phyloP scores from a whole-genome alignment of 2,888 invertebrate species.

The Brassicogethes aeneus region DNA sequence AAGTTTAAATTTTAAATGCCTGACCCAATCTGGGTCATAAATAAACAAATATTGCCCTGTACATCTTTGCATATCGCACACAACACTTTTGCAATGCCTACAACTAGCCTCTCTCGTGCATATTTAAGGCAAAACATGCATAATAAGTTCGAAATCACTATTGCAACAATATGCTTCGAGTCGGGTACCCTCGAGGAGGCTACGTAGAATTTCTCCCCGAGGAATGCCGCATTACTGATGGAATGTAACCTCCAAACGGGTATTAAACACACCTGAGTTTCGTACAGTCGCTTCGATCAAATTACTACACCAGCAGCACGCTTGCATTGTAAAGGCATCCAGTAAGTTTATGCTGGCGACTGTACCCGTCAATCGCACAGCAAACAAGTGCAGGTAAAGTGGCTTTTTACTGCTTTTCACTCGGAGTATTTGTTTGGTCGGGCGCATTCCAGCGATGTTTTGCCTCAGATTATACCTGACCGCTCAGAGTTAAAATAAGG shows the following conservation, averaged over 20 bases:
- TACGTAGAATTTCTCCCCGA: conserved; percentile 37
- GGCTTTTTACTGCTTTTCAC: not conserved
- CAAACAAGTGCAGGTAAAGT: conserved; percentile 12
- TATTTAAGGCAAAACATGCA: too few species aligned
- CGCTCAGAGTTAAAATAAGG: conserved; percentile 37
- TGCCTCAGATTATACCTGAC: conserved; percentile 41
- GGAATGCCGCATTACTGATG: conserved; percentile 38
- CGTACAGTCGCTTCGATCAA: conserved; percentile 26
- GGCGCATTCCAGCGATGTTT: conserved; percentile 40
- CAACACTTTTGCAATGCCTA: too few species aligned
- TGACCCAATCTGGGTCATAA: too few species aligned
- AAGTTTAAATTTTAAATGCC: too few species aligned
- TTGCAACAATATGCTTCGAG: too few species aligned
- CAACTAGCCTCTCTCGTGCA: too few species aligned
- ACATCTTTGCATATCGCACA: too few species aligned
- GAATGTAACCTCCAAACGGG: conserved; percentile 42
- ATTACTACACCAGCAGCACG: not conserved
- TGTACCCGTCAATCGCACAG: conserved; percentile 32
- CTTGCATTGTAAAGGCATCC: conserved; percentile 12
- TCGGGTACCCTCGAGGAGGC: conserved; percentile 19
- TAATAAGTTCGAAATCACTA: too few species aligned
- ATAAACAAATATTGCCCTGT: too few species aligned
- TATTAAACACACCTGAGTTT: conserved; percentile 42
- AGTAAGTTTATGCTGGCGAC: conserved; percentile 21
- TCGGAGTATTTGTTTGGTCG: conserved; percentile 22